These are phyloP conservation scores for Lepus oiostolus DNA, from an alignment of 2,797 vertebrate species.

Conservation along the genomic window DNA sequence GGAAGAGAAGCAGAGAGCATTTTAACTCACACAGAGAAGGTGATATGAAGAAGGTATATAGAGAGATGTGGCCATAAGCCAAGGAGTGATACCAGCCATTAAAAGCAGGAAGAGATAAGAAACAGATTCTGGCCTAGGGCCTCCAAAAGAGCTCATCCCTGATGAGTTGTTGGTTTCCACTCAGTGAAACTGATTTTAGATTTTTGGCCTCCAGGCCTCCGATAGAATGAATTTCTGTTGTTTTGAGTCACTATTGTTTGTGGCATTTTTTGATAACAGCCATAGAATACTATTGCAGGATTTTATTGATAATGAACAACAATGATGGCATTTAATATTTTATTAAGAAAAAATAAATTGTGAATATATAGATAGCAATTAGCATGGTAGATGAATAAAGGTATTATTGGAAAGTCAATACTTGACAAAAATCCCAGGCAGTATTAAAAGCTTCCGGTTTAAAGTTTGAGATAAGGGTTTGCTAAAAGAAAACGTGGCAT, in stretches of 20 bases:
- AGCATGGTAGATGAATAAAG: background rate
- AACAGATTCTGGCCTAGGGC: background rate
- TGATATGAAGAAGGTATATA: background rate
- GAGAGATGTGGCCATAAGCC: background rate
- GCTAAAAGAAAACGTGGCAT: background rate
- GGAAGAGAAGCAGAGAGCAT: background rate
- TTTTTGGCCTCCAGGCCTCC: background rate
- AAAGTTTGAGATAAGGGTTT: background rate
- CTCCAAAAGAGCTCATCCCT: background rate
- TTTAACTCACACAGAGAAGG: background rate
- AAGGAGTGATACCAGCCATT: background rate
- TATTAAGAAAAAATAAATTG: constrained; percentile 19
- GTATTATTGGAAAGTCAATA: background rate
- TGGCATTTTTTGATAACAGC: background rate
- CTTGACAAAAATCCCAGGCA: background rate
- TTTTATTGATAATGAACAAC: background rate
- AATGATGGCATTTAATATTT: constrained; percentile 55
- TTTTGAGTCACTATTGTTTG: background rate
- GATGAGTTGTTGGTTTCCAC: background rate
- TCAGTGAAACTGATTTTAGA: background rate
- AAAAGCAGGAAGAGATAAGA: background rate
- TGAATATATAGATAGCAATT: background rate
- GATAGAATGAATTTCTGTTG: constrained; percentile 30
- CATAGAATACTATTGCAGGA: background rate
- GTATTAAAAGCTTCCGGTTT: constrained; percentile 20